phyloP scores from a whole-genome alignment of 2,797 vertebrate species.

The Oreochromis mossambicus region DNA sequence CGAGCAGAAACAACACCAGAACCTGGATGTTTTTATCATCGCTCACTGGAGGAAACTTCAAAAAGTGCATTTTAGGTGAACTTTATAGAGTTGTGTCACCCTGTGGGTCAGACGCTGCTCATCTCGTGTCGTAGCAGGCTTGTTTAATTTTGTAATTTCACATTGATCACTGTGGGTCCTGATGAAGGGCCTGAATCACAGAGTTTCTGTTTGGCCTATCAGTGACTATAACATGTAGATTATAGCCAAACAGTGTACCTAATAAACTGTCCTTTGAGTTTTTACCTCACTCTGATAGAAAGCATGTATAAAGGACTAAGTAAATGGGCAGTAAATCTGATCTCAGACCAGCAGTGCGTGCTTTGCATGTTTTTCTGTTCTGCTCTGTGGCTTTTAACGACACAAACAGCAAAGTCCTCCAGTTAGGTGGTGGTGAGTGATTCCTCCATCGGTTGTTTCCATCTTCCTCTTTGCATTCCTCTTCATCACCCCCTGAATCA shows the following conservation, averaged over 20 bases:
- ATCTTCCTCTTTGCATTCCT: neutral
- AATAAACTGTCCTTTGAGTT: neutral
- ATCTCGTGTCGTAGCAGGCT: accelerated
- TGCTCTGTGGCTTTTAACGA: accelerated
- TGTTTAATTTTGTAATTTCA: neutral
- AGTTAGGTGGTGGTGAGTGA: neutral
- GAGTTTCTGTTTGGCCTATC: neutral
- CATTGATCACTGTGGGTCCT: neutral
- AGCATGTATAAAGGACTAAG: neutral
- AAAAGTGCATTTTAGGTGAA: neutral
- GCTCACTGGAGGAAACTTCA: neutral
- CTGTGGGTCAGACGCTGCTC: neutral
- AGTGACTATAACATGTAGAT: neutral
- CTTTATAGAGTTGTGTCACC: accelerated
- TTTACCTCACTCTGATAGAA: accelerated
- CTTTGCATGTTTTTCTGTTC: neutral
- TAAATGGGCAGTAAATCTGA: neutral
- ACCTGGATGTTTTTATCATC: neutral
- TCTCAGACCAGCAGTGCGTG: neutral
- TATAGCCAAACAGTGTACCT: accelerated
- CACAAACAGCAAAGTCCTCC: neutral
- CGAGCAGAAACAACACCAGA: neutral
- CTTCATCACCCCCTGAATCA: slow-evolving; percentile 35
- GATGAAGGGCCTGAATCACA: neutral
- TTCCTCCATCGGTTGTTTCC: neutral